Base-by-base conservation (phyloP, 2,888 invertebrate genomes). In the Lepidocyrtoides sp. region DNA sequence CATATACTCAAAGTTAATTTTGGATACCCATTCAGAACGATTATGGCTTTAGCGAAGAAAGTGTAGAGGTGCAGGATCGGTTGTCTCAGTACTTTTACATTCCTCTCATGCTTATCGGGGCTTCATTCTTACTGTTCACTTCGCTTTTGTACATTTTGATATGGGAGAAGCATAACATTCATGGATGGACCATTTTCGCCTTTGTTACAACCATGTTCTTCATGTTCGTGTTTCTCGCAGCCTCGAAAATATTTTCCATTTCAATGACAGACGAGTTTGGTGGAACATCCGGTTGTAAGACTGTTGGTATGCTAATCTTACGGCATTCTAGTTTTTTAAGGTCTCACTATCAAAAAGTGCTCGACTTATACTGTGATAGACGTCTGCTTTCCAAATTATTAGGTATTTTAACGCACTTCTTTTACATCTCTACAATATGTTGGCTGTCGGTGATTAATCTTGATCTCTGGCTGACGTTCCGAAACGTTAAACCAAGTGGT, bases 141-240 rank as follows among this genome's bases (percentile, higher is more conserved):
- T 41, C 85, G 1, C 14, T 83, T 29, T 36, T 91, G 0, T 89
- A 92, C 60, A 44, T 92, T 12, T 29, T 92, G 0, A 81, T 92
- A 1, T 92, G 92, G 92, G 85, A 89, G 44, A 91, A 89, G 51
- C 91, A 92, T 29, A 91, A 91, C 36, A 89, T 92, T 51, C 91
- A 92, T 51, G 92, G 91, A 26, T 91, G 91, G 91, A 82, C 79
- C 0, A 85, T 91, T 23, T 86, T 92, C 48, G 88, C 89, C 20
- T 91, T 82, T 41, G 91, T 92, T 8, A 17, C 63, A 4, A 89
- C 83, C 23, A 89, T 89, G 91, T 77, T 92, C n/a, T 69, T 89
- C 32, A 91, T 91, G 84, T 89, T 91, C 44, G 48, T 86, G 2
- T 84, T 82, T 82, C 17, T 92, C 36, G 90, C 87, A 0, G 29